These are phyloP conservation scores for Callitettix versicolor DNA, from an alignment of 1,140 invertebrate genomes.

Conservation along the genomic window DNA sequence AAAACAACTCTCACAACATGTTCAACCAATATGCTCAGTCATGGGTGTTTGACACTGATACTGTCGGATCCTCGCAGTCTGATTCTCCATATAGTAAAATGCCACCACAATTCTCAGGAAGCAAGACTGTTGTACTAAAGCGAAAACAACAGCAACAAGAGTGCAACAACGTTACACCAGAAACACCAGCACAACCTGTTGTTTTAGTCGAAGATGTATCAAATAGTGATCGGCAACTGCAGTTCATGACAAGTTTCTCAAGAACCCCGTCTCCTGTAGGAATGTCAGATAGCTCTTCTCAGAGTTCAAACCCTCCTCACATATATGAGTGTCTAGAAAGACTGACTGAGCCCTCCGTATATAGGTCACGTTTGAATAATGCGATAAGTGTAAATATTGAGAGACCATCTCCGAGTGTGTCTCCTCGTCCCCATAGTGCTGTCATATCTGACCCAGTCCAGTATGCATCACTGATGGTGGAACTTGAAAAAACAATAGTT, in stretches of 20 bases:
- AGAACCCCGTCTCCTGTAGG: slow-evolving; percentile 34
- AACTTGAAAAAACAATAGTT: slow-evolving; percentile 30
- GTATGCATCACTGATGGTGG: slow-evolving; percentile 38
- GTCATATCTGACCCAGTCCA: slow-evolving; percentile 28
- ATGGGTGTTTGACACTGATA: slow-evolving; percentile 36
- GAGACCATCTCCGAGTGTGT: slow-evolving; percentile 26
- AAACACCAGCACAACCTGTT: slow-evolving; percentile 4
- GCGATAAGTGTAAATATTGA: slow-evolving; percentile 22
- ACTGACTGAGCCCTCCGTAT: slow-evolving; percentile 32
- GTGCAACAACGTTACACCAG: background rate
- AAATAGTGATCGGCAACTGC: slow-evolving; percentile 30
- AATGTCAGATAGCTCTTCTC: slow-evolving; percentile 34
- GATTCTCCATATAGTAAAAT: slow-evolving; percentile 11
- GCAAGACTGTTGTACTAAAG: slow-evolving; percentile 12
- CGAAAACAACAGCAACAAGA: slow-evolving; percentile 1
- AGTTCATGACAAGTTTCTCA: slow-evolving; percentile 38
- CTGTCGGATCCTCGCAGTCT: slow-evolving; percentile 21
- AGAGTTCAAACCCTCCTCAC: slow-evolving; percentile 28
- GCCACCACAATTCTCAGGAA: slow-evolving; percentile 8
- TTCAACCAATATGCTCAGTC: slow-evolving; percentile 36
- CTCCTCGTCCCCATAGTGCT: slow-evolving; percentile 29
- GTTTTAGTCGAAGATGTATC: slow-evolving; percentile 11
- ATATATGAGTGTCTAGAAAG: slow-evolving; percentile 38
- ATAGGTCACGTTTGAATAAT: slow-evolving; percentile 32
- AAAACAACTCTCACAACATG: slow-evolving; percentile 20